These are phyloP conservation scores for Yponomeuta malinellus DNA, from an alignment of 2,888 invertebrate species.

Conservation along the genomic window DNA sequence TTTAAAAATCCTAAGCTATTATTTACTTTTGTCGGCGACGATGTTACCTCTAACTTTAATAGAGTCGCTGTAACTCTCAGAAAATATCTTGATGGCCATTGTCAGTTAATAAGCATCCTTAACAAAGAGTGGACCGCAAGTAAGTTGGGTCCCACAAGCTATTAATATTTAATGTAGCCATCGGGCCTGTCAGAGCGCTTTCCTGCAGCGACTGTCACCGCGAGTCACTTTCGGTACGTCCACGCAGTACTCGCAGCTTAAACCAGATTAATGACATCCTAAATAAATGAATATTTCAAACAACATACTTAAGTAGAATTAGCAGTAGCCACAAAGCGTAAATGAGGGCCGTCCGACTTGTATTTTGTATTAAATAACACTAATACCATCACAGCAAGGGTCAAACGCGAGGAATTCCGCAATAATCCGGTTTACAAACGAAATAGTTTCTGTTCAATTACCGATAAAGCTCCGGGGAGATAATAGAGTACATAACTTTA, in stretches of 20 bases:
- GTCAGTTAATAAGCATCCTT: conserved; percentile 29
- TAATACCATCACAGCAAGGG: conserved; percentile 36
- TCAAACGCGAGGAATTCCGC: conserved; percentile 39
- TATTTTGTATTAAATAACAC: conserved; percentile 49
- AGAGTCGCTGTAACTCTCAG: conserved; percentile 37
- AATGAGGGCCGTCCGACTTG: conserved; percentile 41
- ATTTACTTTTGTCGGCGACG: conserved; percentile 40
- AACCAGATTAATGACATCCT: conserved; percentile 22
- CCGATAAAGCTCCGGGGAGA: conserved; percentile 48
- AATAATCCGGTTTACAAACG: conserved; percentile 49
- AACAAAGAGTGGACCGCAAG: conserved; percentile 14
- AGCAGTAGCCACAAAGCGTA: conserved; percentile 37
- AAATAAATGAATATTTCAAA: conserved; percentile 19
- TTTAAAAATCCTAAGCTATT: conserved; percentile 39
- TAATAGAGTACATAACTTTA: conserved; percentile 37
- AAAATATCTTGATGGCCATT: conserved; percentile 27
- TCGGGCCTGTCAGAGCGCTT: conserved; percentile 12
- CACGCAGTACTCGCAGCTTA: conserved; percentile 18
- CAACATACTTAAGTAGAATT: conserved; percentile 27
- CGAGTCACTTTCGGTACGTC: not conserved
- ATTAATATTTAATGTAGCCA: conserved; percentile 28
- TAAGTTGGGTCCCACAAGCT: conserved; percentile 21
- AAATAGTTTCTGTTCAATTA: conserved; percentile 58
- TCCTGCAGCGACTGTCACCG: not conserved
- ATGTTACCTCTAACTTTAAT: conserved; percentile 40